Base-by-base conservation (phyloP, 2,888 invertebrate species). In the Drosophila austrosaltans region DNA sequence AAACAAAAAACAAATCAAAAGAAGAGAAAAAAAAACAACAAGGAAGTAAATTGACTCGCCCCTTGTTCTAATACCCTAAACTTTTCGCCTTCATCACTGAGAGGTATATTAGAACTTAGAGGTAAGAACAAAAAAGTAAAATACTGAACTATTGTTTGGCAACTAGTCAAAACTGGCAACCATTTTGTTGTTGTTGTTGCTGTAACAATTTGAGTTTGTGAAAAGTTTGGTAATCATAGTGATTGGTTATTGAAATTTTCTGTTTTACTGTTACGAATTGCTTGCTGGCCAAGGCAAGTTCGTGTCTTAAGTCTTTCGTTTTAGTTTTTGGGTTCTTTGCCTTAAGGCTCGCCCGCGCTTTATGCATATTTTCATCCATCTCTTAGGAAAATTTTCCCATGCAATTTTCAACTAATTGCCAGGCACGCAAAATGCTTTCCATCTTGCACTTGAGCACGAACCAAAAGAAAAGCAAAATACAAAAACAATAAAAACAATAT, bases 351-450 rank as follows among this genome's bases (percentile, higher is more conserved):
- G 66, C 77, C 77, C 77, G 75, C 82, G 72, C 73, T 53, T 66
- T 78, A 69, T 84, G 83, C 83, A 84, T 83, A 79, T 75, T 79
- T 80, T 36, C 70, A 61, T 77, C 76, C 32, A 32, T 22, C 57
- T 22, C 22, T 22, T 57, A 36, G 12, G 48, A 78, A 79, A 87
- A 78, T 82, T 82, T 83, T 84, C 84, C 84, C 84, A 84, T 81
- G 84, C 86, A 84, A 84, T 84, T 87, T 87, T 68, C 78, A 76
- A 77, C 85, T 85, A 87, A 87, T 85, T 85, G 85, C 83, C 81
- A 78, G 22, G 86, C 86, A 85, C 83, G 84, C 88, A 87, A 66
- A 72, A 69, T 79, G 78, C 74, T 82, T 84, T 78, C 77, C 77
- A 78, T 83, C 64, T 76, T 70, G 79, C 76, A 72, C 81, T 72